Conservation (phyloP, 2,888 invertebrate species). For the Calameuta idolon region DNA sequence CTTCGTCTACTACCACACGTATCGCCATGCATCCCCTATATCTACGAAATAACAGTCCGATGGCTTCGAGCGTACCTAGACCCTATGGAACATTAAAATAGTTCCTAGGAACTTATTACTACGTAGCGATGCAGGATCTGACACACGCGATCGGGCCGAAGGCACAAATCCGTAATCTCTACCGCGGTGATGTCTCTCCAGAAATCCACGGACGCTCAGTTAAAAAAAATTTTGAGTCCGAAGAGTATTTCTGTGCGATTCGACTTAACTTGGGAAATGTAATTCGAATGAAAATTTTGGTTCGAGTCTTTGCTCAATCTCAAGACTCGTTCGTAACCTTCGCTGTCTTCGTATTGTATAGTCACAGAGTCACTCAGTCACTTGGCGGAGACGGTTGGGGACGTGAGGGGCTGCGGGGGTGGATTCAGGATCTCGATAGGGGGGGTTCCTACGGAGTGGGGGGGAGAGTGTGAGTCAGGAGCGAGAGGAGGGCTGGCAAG, state of each 20-base stretch:
- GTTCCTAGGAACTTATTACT: too few relatives aligned
- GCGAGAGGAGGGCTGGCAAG: conserved; percentile 34
- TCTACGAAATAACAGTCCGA: neutral
- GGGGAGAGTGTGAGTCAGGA: conserved; percentile 28
- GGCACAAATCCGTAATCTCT: too few relatives aligned
- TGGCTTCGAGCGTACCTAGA: neutral
- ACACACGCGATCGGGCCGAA: too few relatives aligned
- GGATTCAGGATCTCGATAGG: conserved; percentile 19
- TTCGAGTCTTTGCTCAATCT: neutral
- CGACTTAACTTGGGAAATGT: too few relatives aligned
- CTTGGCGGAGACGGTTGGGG: conserved; percentile 25
- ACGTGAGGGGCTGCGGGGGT: conserved; percentile 14
- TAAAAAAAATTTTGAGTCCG: too few relatives aligned
- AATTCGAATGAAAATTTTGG: too few relatives aligned
- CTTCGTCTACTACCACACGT: neutral
- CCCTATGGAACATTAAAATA: too few relatives aligned
- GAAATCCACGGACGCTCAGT: too few relatives aligned
- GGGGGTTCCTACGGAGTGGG: neutral
- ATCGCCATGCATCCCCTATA: conserved; percentile 1
- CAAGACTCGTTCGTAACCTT: conserved; percentile 13
- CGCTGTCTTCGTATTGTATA: conserved; percentile 33
- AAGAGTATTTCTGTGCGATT: too few relatives aligned
- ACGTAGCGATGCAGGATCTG: too few relatives aligned
- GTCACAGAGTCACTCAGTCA: conserved; percentile 42
- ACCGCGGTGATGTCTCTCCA: too few relatives aligned